Evolutionary conservation across 2,888 invertebrate species (phyloP), one percentile per base, ranked within the genome.

Genomic region (Plutella xylostella): DNA sequence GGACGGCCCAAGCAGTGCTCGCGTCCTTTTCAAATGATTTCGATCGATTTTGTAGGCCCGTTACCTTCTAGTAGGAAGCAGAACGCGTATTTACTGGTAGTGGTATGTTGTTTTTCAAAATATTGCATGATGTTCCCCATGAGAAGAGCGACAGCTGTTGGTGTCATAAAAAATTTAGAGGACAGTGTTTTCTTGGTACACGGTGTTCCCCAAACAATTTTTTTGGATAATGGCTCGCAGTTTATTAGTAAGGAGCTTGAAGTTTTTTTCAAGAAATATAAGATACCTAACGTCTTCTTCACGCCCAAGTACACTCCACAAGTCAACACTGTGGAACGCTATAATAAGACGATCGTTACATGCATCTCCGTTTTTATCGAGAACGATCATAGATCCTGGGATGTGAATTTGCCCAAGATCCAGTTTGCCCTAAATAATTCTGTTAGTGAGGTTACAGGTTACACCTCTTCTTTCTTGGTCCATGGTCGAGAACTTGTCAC

Each of bases 21-120:
- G 17, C 22, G 51, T 15, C 52, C 51, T 4, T 53, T 50, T 37
- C 55, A 55, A 42, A 45, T 47, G 35, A 40, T 53, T 3, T 45
- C 45, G 2, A 46, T 52, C 9, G 52, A 31, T 31, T 4, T 7
- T 4, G 31, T n/a, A 7, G n/a, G n/a, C 4, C 31, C 12, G n/a
- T 31, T 31, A n/a, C 14, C 31, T 31, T n/a, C 11, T n/a, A 12
- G 11, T 9, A 7, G 48, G 17, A 51, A 49, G 39, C 50, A 46
- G 21, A 50, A 52, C 37, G 18, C 25, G 3, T 50, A 38, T 33
- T 37, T 53, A 7, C 39, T 53, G 2, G 52, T 55, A 17, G 41
- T 55, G 0, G 46, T 46, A 17, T 52, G 52, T 40, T 53, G 51
- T 45, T 55, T 55, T 39, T 48, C 48, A 12, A 54, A 52, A 37